Evolutionary conservation across 2,797 vertebrate species (phyloP).

Genomic region (Pseudotriccus pelzelni): DNA sequence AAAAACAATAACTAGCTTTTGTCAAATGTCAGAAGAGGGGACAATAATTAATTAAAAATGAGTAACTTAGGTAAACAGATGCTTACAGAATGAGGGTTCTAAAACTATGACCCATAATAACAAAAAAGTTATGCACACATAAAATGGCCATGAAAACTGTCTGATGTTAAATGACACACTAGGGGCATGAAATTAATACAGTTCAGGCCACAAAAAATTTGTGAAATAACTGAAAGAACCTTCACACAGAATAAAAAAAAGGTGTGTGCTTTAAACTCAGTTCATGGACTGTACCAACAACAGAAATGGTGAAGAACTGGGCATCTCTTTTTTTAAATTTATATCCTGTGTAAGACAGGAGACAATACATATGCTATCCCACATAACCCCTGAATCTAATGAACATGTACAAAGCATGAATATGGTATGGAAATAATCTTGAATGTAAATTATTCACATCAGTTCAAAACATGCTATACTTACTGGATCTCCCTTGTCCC

Average conservation of each 20-base stretch:
- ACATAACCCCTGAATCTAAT: background rate
- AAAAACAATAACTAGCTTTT: background rate
- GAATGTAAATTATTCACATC: background rate
- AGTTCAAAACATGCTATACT: slow-evolving; percentile 31
- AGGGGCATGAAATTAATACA: background rate
- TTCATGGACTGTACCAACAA: background rate
- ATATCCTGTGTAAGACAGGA: background rate
- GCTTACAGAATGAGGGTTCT: background rate
- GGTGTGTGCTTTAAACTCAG: rapidly evolving
- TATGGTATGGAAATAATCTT: background rate
- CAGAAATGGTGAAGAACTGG: background rate
- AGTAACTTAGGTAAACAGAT: background rate
- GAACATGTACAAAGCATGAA: background rate
- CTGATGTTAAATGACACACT: background rate
- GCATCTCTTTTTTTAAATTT: background rate
- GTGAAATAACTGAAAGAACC: background rate
- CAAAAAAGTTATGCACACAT: background rate
- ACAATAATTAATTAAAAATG: background rate
- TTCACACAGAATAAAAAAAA: background rate
- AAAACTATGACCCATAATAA: background rate
- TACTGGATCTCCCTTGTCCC: slow-evolving; percentile 89
- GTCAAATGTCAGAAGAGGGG: background rate
- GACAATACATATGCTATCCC: background rate
- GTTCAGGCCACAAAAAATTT: background rate
- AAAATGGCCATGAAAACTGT: background rate